These are phyloP conservation scores for Drosophila suzukii DNA, from an alignment of 1,140 invertebrate genomes.

Conservation along the genomic window DNA sequence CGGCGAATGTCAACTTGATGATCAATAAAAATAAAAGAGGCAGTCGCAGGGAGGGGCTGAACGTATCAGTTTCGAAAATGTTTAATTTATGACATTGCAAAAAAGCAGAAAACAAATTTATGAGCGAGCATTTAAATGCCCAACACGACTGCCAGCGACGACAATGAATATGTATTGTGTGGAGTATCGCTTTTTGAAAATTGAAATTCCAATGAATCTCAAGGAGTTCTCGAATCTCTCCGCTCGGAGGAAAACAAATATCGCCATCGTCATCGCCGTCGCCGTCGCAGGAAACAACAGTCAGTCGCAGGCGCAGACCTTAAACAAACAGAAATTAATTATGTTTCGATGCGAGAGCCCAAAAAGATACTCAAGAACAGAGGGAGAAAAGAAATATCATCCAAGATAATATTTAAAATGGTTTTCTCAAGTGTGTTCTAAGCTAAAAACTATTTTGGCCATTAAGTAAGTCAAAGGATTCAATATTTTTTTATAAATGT, in stretches of 20 bases:
- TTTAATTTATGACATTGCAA: slow-evolving; percentile 80
- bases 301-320: slow-evolving; percentile 69
- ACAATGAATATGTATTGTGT: slow-evolving; percentile 75
- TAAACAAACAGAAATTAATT: slow-evolving; percentile 84
- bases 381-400: slow-evolving; percentile 18
- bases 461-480: not conserved
- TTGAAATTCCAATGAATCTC: slow-evolving; percentile 77
- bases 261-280: slow-evolving; percentile 42
- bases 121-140: slow-evolving; percentile 76
- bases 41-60: slow-evolving; percentile 19
- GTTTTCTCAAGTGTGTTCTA: not conserved
- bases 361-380: slow-evolving; percentile 21
- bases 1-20: slow-evolving; percentile 50
- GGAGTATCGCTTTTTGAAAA: slow-evolving; percentile 45
- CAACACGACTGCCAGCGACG: slow-evolving; percentile 41
- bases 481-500: not conserved
- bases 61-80: slow-evolving; percentile 78
- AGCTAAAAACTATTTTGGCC: not conserved
- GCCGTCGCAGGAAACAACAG: slow-evolving; percentile 68
- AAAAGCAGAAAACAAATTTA: slow-evolving; percentile 61
- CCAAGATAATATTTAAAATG: not conserved
- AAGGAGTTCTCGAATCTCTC: slow-evolving; percentile 46
- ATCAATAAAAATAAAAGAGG: slow-evolving; percentile 48
- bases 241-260: slow-evolving; percentile 58
- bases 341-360: slow-evolving; percentile 73